These are phyloP conservation scores for Polyergus mexicanus DNA, from an alignment of 1,140 invertebrate genomes.

Conservation along the genomic window DNA sequence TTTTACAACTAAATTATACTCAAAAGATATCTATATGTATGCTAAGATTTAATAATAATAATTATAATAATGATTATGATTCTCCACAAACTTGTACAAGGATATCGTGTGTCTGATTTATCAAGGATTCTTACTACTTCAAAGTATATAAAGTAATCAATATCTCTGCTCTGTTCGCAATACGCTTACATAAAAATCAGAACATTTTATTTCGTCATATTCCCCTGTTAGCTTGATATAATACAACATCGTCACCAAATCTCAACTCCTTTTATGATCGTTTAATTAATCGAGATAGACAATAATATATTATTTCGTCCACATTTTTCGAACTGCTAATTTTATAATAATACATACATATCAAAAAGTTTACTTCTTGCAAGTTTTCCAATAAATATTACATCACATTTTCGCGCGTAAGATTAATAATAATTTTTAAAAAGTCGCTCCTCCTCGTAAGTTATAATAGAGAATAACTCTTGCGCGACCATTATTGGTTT, in stretches of 20 bases:
- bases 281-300: constrained; percentile 81
- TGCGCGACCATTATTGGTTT: constrained; percentile 62
- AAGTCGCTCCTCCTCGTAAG: constrained; percentile 41
- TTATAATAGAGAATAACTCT: constrained; percentile 36
- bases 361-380: neutral
- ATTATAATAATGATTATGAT: neutral
- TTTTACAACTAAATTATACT: neutral
- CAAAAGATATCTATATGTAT: neutral
- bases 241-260: constrained; percentile 74
- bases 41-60: neutral
- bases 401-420: neutral
- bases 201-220: neutral
- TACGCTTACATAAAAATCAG: neutral
- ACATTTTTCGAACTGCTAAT: constrained; percentile 1
- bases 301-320: constrained; percentile 71
- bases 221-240: constrained; percentile 73
- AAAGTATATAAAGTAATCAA: neutral
- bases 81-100: neutral
- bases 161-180: neutral
- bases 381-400: constrained; percentile 42
- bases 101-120: neutral
- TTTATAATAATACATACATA: neutral
- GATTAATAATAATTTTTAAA: constrained; percentile 67
- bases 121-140: neutral
- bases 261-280: constrained; percentile 78